Base-by-base conservation (phyloP, 2,888 invertebrate species). In the Psococerastis gibbosa region DNA sequence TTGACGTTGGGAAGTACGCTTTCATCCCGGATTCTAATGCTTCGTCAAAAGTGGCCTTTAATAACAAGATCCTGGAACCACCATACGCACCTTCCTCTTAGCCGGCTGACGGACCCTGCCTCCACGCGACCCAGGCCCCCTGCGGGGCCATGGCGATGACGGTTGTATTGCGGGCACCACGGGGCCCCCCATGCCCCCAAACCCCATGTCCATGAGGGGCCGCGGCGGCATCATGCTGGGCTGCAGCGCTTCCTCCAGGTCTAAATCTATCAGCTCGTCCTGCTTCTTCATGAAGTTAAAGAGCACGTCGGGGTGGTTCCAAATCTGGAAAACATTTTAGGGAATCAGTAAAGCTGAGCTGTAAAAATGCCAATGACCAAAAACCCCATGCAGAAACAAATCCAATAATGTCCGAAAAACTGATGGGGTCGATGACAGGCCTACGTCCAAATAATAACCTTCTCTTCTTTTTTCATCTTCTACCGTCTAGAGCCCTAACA, bases 251-350 rank as follows among this genome's bases (percentile, higher is more conserved):
- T 87, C 84, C 52, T 84, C 87, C 44, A 87, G 63, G 59, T 85
- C 85, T 51, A 85, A 68, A 61, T 87, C 87, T 54, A 73, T 67
- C 53, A 74, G 75, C 23, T 69, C 75, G 18, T 77, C 77, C 51
- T 78, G 79, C 57, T 87, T 87, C 56, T 77, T 79, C 45, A 91
- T 61, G 57, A 87, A 88, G 57, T 88, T 80, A 58, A 85, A 89
- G 22, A 91, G 60, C 15, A 91, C 85, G 59, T 91, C 91, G 0
- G 91, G 89, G 63, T 91, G 91, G 59, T 91, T 91, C 91, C 91
- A 91, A 52, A 91, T 89, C 71, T 75, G 54, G 15, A 55, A 54
- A 46, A 23, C 11, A 44, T n/a, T n/a, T n/a, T 22, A 45, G 22
- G 15, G 9, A 41, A 6, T 42, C 27, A 35, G 34, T 2, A 43